These are phyloP conservation scores for Melipona quadrifasciata DNA, from an alignment of 1,140 invertebrate genomes.

Conservation along the genomic window DNA sequence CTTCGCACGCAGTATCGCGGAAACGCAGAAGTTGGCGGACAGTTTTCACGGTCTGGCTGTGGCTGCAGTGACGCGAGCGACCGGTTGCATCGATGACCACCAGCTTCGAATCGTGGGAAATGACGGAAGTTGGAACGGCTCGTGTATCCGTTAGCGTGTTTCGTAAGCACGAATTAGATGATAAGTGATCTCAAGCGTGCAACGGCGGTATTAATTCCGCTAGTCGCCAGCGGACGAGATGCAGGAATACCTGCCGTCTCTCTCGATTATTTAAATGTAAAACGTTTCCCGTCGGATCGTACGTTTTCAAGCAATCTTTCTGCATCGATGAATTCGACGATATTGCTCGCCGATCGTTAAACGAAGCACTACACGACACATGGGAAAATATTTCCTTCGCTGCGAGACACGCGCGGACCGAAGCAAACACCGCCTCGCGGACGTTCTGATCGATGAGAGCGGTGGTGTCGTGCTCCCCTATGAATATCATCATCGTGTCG, in stretches of 20 bases:
- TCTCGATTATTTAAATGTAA: background rate
- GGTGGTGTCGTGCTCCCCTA: slow-evolving; percentile 1
- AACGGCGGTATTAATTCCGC: background rate
- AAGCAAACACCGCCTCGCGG: background rate
- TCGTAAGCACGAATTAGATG: slow-evolving; percentile 21
- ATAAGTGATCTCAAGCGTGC: slow-evolving; percentile 7
- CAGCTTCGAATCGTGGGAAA: slow-evolving; percentile 43
- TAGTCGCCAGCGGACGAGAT: background rate
- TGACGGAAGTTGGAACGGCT: slow-evolving; percentile 27
- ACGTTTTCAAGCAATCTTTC: background rate
- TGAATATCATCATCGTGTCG: slow-evolving; percentile 44
- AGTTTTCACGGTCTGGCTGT: background rate
- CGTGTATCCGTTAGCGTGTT: slow-evolving; percentile 20
- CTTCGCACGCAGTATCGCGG: background rate
- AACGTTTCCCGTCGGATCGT: background rate
- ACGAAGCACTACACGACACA: background rate
- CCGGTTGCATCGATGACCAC: slow-evolving; percentile 33
- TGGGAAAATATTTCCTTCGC: background rate
- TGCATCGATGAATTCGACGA: background rate
- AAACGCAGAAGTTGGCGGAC: background rate
- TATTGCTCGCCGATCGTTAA: background rate
- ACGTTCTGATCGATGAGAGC: slow-evolving; percentile 27
- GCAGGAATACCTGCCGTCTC: background rate
- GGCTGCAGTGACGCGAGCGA: background rate
- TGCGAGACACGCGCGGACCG: background rate